Evolutionary conservation across 2,113 vertebrate species (phyloP).

Genomic region (Phyllostomus hastatus): DNA sequence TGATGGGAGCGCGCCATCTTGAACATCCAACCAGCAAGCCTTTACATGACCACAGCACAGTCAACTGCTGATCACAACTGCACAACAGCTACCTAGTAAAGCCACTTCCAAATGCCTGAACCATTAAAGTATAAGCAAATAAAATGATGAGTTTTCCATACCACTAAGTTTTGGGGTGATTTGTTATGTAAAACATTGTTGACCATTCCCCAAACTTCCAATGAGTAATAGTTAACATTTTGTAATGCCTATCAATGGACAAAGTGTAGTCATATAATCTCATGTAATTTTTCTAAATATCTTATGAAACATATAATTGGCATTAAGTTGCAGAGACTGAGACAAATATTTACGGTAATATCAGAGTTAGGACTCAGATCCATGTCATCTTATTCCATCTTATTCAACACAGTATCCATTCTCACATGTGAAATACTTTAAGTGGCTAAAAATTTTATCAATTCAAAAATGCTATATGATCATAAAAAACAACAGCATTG

Average conservation of each 20-base stretch:
- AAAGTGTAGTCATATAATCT: not conserved
- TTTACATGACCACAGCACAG: not conserved
- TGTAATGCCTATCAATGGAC: constrained; percentile 14
- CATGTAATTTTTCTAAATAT: constrained; percentile 23
- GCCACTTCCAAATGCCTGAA: constrained; percentile 3
- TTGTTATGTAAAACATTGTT: not conserved
- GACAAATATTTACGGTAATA: not conserved
- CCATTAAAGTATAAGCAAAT: not conserved
- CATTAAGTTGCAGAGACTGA: not conserved
- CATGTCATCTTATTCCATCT: not conserved
- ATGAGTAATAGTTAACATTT: not conserved
- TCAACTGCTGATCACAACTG: not conserved
- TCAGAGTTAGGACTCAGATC: not conserved
- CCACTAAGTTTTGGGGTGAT: not conserved
- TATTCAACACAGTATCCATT: not conserved
- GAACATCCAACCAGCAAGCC: not conserved
- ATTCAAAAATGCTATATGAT: not conserved
- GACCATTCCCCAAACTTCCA: constrained; percentile 13
- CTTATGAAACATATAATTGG: not conserved
- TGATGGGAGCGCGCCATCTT: not conserved
- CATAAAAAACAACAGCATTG: not conserved
- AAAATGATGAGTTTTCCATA: not conserved
- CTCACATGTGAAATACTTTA: constrained; percentile 31
- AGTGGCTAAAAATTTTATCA: constrained; percentile 3
- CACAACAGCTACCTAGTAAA: not conserved